Conservation (phyloP, 2,113 vertebrate species). For the Urocynchramus pylzowi region DNA sequence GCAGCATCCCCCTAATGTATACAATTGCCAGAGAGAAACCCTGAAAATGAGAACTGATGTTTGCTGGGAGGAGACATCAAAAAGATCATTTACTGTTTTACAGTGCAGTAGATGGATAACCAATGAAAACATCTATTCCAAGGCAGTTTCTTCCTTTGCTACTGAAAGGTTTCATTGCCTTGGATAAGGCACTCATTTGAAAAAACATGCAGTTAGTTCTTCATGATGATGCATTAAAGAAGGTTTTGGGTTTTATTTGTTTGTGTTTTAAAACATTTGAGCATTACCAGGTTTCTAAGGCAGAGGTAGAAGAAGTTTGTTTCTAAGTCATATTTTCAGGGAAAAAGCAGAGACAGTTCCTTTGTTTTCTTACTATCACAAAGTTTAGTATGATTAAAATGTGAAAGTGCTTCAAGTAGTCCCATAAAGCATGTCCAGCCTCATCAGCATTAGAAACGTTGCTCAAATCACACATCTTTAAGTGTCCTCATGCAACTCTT, state of each 20-base stretch:
- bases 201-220: background rate
- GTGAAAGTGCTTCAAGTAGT: background rate
- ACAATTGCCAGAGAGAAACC: background rate
- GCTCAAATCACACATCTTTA: background rate
- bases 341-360: background rate
- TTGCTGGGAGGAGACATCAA: background rate
- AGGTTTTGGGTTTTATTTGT: background rate
- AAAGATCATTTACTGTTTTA: background rate
- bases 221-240: background rate
- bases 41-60: background rate
- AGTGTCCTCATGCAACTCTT: background rate
- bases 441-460: constrained; percentile 26
- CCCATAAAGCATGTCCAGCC: background rate
- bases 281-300: background rate
- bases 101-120: background rate
- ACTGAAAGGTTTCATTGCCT: background rate
- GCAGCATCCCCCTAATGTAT: background rate
- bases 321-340: background rate
- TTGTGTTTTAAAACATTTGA: background rate
- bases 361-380: background rate
- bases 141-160: background rate
- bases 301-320: background rate
- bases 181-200: background rate
- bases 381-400: constrained; percentile 18
- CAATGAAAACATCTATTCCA: background rate